phyloP scores from a whole-genome alignment of 2,797 vertebrate genomes.

The Ctenopoma multispine region DNA sequence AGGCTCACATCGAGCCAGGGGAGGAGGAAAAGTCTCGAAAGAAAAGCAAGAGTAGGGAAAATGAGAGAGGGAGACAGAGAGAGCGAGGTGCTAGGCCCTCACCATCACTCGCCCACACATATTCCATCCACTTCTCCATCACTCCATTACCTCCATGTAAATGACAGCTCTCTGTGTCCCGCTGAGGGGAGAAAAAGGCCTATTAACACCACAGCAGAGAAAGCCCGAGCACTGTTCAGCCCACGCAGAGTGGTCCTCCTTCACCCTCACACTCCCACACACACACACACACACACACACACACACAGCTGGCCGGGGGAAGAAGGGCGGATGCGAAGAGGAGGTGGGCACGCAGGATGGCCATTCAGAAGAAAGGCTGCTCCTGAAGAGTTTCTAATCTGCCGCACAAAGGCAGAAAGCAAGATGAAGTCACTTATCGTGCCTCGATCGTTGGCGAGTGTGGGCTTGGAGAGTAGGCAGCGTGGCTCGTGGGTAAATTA shows the following conservation, averaged over 20 bases:
- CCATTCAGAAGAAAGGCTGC: constrained; percentile 52
- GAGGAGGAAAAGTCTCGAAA: constrained; percentile 32
- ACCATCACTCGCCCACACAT: constrained; percentile 79
- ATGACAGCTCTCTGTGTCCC: constrained; percentile 81
- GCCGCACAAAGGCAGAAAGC: constrained; percentile 42
- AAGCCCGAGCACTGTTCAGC: constrained; percentile 76
- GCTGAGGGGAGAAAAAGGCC: constrained; percentile 81
- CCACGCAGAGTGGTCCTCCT: constrained; percentile 80
- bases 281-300: constrained; percentile 43
- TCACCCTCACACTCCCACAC: constrained; percentile 80
- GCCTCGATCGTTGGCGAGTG: constrained; percentile 40
- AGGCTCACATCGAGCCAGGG: constrained; percentile 14
- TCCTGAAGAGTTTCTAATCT: constrained; percentile 47
- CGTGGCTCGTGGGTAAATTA: constrained; percentile 36
- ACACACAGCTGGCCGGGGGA: constrained; percentile 63
- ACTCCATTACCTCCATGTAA: constrained; percentile 84
- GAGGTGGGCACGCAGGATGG: constrained; percentile 55
- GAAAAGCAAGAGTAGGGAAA: constrained; percentile 51
- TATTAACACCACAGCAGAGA: constrained; percentile 80
- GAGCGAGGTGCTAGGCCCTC: constrained; percentile 70
- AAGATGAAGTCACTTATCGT: constrained; percentile 48
- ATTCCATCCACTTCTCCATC: constrained; percentile 82
- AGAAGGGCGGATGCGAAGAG: constrained; percentile 46
- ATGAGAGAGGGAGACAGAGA: constrained; percentile 42
- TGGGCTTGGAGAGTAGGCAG: constrained; percentile 36